A percentile compares a stretch with the other conserved stretches of the same genome.
Evolutionary conservation across 2,113 vertebrate species (phyloP).

Genomic region (Oxyruncus cristatus): DNA sequence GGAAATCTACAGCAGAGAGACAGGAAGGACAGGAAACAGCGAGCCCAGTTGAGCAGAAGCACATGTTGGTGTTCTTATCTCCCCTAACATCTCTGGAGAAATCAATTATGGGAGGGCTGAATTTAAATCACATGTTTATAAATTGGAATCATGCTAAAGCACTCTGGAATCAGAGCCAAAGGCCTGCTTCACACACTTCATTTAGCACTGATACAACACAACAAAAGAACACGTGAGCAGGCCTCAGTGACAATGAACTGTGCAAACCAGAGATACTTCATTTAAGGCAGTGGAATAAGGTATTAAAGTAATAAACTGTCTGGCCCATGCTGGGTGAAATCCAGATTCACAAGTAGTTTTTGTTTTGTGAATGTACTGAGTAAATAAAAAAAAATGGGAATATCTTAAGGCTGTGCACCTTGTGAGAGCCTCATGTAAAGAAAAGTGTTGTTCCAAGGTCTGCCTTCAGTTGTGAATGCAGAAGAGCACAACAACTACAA

Average conservation of each 20-base stretch:
- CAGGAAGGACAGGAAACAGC: neutral
- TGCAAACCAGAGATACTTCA: neutral
- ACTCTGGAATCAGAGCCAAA: neutral
- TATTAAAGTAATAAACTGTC: neutral
- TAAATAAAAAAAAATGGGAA: neutral
- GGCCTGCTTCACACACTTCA: neutral
- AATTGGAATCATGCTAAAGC: neutral
- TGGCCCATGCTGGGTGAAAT: neutral
- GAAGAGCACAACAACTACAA: neutral
- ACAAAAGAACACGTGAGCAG: neutral
- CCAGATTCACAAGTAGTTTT: neutral
- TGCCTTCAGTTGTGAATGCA: neutral
- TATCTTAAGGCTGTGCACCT: neutral
- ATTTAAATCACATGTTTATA: neutral
- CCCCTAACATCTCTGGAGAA: neutral
- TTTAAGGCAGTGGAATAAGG: neutral
- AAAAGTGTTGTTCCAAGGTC: neutral
- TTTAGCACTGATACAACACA: neutral
- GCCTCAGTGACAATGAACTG: neutral
- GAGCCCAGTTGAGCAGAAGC: neutral
- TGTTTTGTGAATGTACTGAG: neutral
- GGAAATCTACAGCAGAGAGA: neutral
- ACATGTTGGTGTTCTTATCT: neutral
- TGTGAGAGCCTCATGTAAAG: accelerated
- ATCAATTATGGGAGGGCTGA: neutral